These are phyloP conservation scores for Mechanitis mazaeus DNA, from an alignment of 2,888 invertebrate species.

Conservation along the genomic window DNA sequence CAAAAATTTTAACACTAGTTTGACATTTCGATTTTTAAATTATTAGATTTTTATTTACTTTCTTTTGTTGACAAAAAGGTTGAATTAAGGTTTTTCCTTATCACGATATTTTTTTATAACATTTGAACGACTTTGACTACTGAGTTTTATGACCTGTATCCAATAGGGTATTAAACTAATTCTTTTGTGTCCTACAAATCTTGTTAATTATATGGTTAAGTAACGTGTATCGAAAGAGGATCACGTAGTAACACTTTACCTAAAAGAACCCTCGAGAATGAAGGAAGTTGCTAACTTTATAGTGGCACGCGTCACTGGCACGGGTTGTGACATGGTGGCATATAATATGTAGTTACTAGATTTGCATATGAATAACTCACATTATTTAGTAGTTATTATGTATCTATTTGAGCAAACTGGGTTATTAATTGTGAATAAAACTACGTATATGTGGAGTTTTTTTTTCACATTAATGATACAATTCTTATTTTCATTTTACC, in stretches of 20 bases:
- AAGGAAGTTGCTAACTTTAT: constrained; percentile 18
- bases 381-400: no score
- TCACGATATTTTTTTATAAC: not conserved
- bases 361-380: not conserved
- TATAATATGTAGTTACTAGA: not conserved
- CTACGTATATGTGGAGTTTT: no score
- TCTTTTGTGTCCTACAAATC: constrained; percentile 8
- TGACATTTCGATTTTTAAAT: constrained; percentile 55
- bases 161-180: constrained; percentile 8
- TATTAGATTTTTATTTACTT: constrained; percentile 12
- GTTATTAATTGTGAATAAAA: no score
- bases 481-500: no score
- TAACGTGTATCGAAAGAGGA: constrained; percentile 39
- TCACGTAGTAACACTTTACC: constrained; percentile 51
- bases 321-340: not conserved
- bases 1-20: constrained; percentile 49
- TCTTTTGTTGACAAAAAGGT: constrained; percentile 12
- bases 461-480: no score
- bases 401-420: no score
- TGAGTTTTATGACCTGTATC: not conserved
- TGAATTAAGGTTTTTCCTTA: constrained; percentile 7
- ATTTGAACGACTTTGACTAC: not conserved
- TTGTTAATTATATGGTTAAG: constrained; percentile 26
- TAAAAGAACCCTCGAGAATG: constrained; percentile 33
- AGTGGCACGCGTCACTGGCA: not conserved